Conservation (phyloP, 2,888 invertebrate species). For the Sceliomorpha sp. region DNA sequence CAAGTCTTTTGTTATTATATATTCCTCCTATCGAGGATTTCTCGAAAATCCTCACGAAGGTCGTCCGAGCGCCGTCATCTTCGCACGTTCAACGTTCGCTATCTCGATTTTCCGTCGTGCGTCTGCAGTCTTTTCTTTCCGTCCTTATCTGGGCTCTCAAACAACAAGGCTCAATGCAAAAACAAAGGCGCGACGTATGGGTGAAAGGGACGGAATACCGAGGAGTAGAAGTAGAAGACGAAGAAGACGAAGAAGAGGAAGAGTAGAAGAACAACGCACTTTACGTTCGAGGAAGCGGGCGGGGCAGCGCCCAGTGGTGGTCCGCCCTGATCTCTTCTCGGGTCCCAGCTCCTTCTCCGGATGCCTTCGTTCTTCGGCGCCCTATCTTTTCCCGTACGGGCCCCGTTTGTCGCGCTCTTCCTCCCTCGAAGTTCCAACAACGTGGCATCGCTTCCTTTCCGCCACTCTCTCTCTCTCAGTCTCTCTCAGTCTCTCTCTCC, state of each 20-base stretch:
- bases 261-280: too few relatives aligned
- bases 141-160: conserved; percentile 29
- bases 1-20: too few relatives aligned
- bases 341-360: conserved; percentile 17
- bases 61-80: conserved; percentile 34
- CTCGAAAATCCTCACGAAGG: conserved; percentile 32
- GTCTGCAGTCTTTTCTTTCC: background rate
- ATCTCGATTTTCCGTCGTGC: too few relatives aligned
- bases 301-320: conserved; percentile 72
- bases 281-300: conserved; percentile 65
- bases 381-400: conserved; percentile 41
- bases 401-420: conserved; percentile 47
- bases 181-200: conserved; percentile 38
- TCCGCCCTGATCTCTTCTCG: conserved; percentile 64
- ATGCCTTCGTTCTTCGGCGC: conserved; percentile 41
- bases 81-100: too few relatives aligned
- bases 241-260: conserved; percentile 38
- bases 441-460: conserved; percentile 32
- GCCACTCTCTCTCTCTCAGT: too few relatives aligned
- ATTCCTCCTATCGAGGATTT: too few relatives aligned
- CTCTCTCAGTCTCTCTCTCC: too few relatives aligned
- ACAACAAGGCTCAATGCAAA: conserved; percentile 23
- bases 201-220: conserved; percentile 30
- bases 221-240: conserved; percentile 43
- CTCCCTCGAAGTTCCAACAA: conserved; percentile 49